phyloP scores from a whole-genome alignment of 2,113 vertebrate species.

The Aldabrachelys gigantea region DNA sequence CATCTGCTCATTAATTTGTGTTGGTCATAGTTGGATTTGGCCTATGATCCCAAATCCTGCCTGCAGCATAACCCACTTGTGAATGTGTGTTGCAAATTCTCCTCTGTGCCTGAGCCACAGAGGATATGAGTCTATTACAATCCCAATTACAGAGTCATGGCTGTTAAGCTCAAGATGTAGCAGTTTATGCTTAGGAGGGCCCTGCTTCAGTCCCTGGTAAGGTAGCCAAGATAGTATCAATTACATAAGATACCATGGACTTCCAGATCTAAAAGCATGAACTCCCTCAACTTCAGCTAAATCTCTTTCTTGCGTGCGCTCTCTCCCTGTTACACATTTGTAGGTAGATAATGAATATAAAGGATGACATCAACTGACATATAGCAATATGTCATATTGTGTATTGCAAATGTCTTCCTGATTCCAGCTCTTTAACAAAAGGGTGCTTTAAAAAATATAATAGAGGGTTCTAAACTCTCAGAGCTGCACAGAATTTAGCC shows the following conservation, averaged over 20 bases:
- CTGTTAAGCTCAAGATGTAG: background rate
- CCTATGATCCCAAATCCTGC: background rate
- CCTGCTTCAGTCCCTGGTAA: background rate
- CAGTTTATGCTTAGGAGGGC: background rate
- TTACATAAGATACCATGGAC: background rate
- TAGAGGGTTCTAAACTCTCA: background rate
- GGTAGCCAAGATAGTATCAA: accelerated
- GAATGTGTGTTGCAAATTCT: background rate
- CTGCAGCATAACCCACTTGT: background rate
- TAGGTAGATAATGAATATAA: background rate
- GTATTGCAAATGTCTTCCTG: background rate
- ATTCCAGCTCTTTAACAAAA: background rate
- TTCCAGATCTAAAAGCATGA: background rate
- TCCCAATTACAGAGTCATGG: background rate
- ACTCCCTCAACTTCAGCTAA: background rate
- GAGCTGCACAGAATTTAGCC: background rate
- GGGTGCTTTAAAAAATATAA: background rate
- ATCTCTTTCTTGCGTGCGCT: accelerated
- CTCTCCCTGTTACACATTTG: background rate
- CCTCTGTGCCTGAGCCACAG: background rate
- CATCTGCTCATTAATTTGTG: background rate
- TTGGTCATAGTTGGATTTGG: accelerated
- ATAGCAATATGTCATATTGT: background rate
- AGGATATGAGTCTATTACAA: accelerated
- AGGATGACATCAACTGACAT: background rate